A percentile compares a stretch with the other conserved stretches of the same genome.
These are phyloP conservation scores for Origma solitaria DNA, from an alignment of 2,113 vertebrate genomes.

Conservation along the genomic window DNA sequence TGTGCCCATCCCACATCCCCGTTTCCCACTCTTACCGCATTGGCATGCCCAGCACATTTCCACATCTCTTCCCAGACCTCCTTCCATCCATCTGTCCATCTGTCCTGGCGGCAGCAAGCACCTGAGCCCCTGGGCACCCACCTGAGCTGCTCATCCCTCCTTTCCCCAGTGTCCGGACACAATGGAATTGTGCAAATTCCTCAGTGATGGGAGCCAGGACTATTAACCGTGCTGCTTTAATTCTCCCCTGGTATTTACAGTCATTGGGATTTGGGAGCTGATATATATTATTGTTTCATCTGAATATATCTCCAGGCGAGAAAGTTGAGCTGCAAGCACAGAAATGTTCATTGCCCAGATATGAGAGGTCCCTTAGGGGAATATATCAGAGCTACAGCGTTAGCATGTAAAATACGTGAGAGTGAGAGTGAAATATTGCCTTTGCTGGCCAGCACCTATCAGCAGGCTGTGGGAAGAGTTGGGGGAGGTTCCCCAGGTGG, in stretches of 20 bases:
- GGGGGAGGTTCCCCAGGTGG: background rate
- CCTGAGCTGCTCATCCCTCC: background rate
- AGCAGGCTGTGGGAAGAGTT: background rate
- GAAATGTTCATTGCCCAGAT: background rate
- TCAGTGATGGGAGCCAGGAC: background rate
- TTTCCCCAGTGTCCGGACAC: background rate
- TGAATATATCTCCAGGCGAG: background rate
- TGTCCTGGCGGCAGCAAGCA: background rate
- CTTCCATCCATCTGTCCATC: background rate
- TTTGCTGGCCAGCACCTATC: background rate
- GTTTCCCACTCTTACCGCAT: fast-evolving
- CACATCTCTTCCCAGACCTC: background rate
- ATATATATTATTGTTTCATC: background rate
- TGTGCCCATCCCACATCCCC: background rate
- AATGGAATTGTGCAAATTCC: background rate
- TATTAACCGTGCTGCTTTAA: background rate
- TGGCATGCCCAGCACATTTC: no score
- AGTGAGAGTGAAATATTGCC: background rate
- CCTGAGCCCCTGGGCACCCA: background rate
- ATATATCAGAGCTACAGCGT: background rate
- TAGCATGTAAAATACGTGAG: background rate
- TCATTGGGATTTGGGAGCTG: background rate
- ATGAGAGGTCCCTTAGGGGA: background rate
- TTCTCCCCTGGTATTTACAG: background rate
- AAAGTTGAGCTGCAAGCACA: background rate